These are phyloP conservation scores for Alces alces DNA, from an alignment of 2,113 vertebrate genomes.

Conservation along the genomic window DNA sequence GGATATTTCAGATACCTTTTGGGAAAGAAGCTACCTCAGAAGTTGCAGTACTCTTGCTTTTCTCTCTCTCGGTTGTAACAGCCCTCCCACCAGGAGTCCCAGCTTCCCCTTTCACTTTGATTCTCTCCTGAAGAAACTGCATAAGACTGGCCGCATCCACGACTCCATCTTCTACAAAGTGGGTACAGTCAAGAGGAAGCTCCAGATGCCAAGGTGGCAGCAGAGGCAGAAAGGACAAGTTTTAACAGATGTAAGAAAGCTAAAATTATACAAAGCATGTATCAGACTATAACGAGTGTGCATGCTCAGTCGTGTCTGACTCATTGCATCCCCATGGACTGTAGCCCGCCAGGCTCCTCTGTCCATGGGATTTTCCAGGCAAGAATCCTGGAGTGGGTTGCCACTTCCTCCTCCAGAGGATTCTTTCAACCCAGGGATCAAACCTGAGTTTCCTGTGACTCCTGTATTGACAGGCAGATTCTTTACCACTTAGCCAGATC, in stretches of 20 bases:
- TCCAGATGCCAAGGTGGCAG: background rate
- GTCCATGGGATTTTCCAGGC: background rate
- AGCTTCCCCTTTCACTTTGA: background rate
- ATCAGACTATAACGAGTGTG: rapidly evolving
- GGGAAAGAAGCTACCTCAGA: background rate
- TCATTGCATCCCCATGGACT: background rate
- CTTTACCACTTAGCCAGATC: background rate
- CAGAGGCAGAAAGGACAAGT: background rate
- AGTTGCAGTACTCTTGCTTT: background rate
- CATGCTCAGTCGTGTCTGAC: rapidly evolving
- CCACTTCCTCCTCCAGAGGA: background rate
- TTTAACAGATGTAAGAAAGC: no score
- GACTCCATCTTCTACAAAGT: rapidly evolving
- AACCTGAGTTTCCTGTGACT: background rate
- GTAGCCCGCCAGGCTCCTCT: background rate
- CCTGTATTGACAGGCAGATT: background rate
- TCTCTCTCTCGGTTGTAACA: background rate
- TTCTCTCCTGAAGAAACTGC: background rate
- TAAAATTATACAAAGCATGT: background rate
- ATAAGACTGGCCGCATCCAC: rapidly evolving
- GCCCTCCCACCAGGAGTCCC: background rate
- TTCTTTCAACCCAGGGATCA: background rate
- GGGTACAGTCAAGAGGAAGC: background rate
- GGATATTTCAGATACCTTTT: background rate
- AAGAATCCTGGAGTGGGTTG: background rate